Evolutionary conservation across 2,797 vertebrate species (phyloP).

Genomic region (Lagodon rhomboides): DNA sequence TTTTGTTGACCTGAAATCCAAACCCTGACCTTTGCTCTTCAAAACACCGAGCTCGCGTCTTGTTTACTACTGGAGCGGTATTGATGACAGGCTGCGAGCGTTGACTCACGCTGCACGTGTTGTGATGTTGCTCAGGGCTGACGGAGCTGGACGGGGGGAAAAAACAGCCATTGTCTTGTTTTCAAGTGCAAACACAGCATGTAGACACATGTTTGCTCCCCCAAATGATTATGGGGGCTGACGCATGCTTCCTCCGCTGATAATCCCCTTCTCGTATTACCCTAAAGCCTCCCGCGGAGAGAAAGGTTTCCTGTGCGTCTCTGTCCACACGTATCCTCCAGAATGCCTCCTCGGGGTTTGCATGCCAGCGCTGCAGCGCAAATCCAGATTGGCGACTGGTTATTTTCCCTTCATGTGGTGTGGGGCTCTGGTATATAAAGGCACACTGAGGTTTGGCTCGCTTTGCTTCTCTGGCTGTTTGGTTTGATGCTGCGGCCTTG

Average conservation of each 20-base stretch:
- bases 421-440: constrained; percentile 69
- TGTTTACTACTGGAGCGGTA: constrained; percentile 55
- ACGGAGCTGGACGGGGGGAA: constrained; percentile 19
- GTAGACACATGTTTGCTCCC: constrained; percentile 15
- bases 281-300: constrained; percentile 19
- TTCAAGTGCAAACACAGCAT: constrained; percentile 2
- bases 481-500: constrained; percentile 65
- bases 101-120: constrained; percentile 27
- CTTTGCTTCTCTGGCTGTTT: constrained; percentile 43
- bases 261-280: constrained; percentile 60
- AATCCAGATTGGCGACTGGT: constrained; percentile 63
- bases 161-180: constrained; percentile 44
- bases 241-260: constrained; percentile 45
- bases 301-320: constrained; percentile 20
- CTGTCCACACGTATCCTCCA: constrained; percentile 23
- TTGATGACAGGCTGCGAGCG: constrained; percentile 40
- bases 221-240: constrained; percentile 42
- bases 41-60: constrained; percentile 31
- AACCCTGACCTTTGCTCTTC: constrained; percentile 46
- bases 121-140: not conserved
- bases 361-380: constrained; percentile 50
- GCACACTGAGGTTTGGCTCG: constrained; percentile 73
- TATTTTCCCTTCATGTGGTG: constrained; percentile 72
- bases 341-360: constrained; percentile 32
- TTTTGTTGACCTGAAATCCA: constrained; percentile 44